These are phyloP conservation scores for Cepphus grylle DNA, from an alignment of 2,113 vertebrate species.

Conservation along the genomic window DNA sequence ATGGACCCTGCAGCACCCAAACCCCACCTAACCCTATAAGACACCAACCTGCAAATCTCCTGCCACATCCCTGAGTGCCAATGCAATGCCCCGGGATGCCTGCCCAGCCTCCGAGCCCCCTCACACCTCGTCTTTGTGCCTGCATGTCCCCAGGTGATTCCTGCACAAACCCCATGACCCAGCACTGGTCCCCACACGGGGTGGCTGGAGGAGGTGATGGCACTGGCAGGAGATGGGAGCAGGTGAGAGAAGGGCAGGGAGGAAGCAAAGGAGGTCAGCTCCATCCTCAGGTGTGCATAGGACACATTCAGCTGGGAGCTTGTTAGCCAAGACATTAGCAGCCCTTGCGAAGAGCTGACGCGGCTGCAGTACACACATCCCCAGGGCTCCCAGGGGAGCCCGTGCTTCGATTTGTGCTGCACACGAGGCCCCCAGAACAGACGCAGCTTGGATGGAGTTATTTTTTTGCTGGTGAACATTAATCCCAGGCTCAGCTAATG, in stretches of 20 bases:
- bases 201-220: neutral
- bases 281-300: constrained; percentile 12
- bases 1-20: neutral
- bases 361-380: constrained; percentile 38
- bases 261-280: neutral
- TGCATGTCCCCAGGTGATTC: rapidly evolving
- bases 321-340: constrained; percentile 51
- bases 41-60: neutral
- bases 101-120: neutral
- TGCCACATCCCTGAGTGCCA: neutral
- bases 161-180: rapidly evolving
- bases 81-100: rapidly evolving
- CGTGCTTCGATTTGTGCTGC: constrained; percentile 16
- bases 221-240: neutral
- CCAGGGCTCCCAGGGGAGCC: constrained; percentile 46
- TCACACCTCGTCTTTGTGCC: rapidly evolving
- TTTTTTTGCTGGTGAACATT: constrained; percentile 14
- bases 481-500: constrained; percentile 19
- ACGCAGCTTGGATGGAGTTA: constrained; percentile 29
- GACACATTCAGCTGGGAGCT: constrained; percentile 53
- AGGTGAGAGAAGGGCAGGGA: neutral
- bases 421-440: constrained; percentile 27
- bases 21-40: rapidly evolving
- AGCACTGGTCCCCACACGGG: rapidly evolving
- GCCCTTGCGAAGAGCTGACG: constrained; percentile 56